A percentile compares a stretch with the other conserved stretches of the same genome.
These are phyloP conservation scores for Sakesphorus luctuosus DNA, from an alignment of 2,113 vertebrate species.

Conservation along the genomic window DNA sequence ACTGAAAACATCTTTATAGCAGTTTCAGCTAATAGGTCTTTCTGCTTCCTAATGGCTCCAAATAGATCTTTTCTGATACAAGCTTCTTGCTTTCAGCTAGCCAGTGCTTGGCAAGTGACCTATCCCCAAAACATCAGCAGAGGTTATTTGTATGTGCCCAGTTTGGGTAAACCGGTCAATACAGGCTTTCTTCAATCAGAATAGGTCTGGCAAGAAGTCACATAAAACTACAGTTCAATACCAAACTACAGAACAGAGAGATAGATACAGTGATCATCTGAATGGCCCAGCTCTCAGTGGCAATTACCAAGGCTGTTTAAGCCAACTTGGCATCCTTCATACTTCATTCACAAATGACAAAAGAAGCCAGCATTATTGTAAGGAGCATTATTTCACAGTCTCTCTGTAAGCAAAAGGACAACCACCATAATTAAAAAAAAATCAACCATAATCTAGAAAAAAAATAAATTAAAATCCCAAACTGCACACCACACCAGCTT, in stretches of 20 bases:
- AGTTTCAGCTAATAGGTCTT: constrained; percentile 28
- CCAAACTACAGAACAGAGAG: background rate
- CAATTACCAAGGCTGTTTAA: background rate
- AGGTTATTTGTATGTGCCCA: background rate
- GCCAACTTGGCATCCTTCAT: background rate
- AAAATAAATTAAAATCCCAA: background rate
- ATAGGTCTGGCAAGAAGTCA: background rate
- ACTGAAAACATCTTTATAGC: background rate
- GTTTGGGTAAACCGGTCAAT: background rate
- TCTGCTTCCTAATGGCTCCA: constrained; percentile 41
- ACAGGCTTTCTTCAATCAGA: background rate
- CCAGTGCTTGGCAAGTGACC: accelerated
- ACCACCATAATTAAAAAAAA: background rate
- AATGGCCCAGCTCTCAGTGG: background rate
- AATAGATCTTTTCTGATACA: constrained; percentile 12
- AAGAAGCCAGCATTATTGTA: background rate
- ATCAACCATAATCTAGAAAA: background rate
- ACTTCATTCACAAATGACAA: background rate
- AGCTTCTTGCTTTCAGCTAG: background rate
- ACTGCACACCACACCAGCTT: background rate
- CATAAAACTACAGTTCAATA: constrained; percentile 7
- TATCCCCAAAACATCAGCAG: background rate
- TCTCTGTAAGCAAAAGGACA: background rate
- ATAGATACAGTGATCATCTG: background rate
- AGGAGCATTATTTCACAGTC: background rate